Evolutionary conservation across 2,888 invertebrate species (phyloP).

Genomic region (Podotricha telesiphe): DNA sequence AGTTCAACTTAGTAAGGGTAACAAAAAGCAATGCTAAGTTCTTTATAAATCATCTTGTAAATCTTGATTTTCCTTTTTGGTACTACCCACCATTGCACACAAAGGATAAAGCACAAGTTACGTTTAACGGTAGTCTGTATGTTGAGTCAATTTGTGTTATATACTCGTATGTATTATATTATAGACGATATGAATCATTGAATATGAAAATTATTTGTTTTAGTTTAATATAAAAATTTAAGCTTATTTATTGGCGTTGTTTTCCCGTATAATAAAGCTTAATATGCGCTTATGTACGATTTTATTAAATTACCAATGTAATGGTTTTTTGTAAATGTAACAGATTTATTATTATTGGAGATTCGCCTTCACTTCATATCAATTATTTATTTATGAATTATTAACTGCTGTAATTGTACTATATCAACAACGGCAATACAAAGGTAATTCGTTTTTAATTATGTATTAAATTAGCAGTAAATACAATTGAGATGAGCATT

Average conservation of each 20-base stretch:
- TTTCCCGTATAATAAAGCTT: not conserved
- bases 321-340: no score
- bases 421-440: not conserved
- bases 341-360: not conserved
- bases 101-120: constrained; percentile 38
- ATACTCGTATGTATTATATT: not conserved
- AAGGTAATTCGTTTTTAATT: not conserved
- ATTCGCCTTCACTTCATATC: not conserved
- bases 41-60: constrained; percentile 37
- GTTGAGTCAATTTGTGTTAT: constrained; percentile 17
- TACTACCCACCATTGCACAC: constrained; percentile 43
- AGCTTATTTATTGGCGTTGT: not conserved
- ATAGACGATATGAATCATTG: constrained; percentile 2
- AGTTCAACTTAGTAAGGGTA: constrained; percentile 18
- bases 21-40: constrained; percentile 30
- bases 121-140: constrained; percentile 31
- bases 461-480: not conserved
- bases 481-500: not conserved
- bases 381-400: not conserved
- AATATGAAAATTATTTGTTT: not conserved
- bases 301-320: no score
- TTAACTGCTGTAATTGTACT: not conserved
- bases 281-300: no score
- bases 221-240: not conserved
- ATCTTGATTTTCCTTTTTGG: constrained; percentile 43